phyloP scores from a whole-genome alignment of 1,140 invertebrate species.

The Dufourea novaeangliae region DNA sequence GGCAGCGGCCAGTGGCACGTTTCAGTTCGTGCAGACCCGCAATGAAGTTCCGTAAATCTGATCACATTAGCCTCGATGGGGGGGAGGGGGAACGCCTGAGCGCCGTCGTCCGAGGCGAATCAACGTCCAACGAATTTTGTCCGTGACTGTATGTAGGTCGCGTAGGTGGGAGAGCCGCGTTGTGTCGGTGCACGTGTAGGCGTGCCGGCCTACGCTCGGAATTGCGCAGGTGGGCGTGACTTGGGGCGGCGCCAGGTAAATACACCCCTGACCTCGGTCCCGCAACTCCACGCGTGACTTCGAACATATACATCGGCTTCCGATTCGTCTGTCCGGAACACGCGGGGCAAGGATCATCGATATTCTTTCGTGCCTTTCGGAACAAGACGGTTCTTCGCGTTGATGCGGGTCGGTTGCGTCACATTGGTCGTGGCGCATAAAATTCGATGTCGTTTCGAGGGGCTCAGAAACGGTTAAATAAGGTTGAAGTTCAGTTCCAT shows the following conservation, averaged over 20 bases:
- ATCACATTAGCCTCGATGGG: background rate
- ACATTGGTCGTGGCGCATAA: background rate
- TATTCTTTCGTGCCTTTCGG: background rate
- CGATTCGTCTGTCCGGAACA: conserved; percentile 41
- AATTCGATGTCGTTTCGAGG: no score
- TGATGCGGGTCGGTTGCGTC: background rate
- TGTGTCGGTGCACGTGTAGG: conserved; percentile 73
- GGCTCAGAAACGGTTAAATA: no score
- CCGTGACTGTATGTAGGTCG: conserved; percentile 41
- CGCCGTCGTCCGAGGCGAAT: background rate
- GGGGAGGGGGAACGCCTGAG: background rate
- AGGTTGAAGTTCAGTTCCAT: no score
- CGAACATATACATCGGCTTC: conserved; percentile 65
- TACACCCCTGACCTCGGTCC: conserved; percentile 75
- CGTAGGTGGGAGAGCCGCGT: conserved; percentile 28
- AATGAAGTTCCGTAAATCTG: conserved; percentile 4
- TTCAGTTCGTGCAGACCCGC: background rate
- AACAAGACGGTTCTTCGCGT: background rate
- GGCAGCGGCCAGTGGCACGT: background rate
- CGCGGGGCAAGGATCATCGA: conserved; percentile 27
- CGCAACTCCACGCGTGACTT: conserved; percentile 57
- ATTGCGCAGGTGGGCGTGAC: conserved; percentile 81
- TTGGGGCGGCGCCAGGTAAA: conserved; percentile 80
- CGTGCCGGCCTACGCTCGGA: conserved; percentile 69
- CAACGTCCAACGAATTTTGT: conserved; percentile 28